phyloP scores from a whole-genome alignment of 2,797 vertebrate species.

The Aeoliscus strigatus region DNA sequence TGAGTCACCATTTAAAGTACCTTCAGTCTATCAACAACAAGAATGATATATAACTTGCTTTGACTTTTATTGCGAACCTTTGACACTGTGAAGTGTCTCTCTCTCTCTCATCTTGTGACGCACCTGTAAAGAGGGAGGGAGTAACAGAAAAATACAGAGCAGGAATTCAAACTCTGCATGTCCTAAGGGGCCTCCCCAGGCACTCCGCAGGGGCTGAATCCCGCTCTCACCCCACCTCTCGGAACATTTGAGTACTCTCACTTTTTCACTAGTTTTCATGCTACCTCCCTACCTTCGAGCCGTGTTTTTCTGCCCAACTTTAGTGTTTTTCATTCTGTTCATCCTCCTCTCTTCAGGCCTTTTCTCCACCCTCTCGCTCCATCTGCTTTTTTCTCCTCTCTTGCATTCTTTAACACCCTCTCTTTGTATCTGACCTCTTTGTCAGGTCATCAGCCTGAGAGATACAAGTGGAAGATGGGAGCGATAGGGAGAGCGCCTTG shows the following conservation, averaged over 20 bases:
- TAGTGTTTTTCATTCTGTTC: constrained; percentile 1
- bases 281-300: background rate
- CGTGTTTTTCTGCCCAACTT: background rate
- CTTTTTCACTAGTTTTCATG: background rate
- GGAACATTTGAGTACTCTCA: background rate
- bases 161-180: constrained; percentile 7
- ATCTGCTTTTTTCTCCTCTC: too few relatives aligned
- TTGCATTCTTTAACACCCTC: constrained; percentile 12
- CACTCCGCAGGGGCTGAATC: constrained; percentile 38
- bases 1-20: too few relatives aligned
- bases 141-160: too few relatives aligned
- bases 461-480: constrained; percentile 30
- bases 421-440: constrained; percentile 37
- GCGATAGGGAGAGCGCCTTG: constrained; percentile 17
- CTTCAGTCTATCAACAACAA: too few relatives aligned
- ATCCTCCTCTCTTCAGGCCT: background rate
- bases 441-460: constrained; percentile 24
- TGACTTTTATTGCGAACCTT: too few relatives aligned
- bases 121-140: constrained; percentile 21
- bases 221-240: constrained; percentile 6
- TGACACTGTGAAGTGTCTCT: constrained; percentile 3
- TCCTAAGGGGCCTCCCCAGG: constrained; percentile 45
- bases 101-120: constrained; percentile 5
- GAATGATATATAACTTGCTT: too few relatives aligned
- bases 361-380: too few relatives aligned